Conservation (phyloP, 2,113 vertebrate genomes). For the Fulica atra region DNA sequence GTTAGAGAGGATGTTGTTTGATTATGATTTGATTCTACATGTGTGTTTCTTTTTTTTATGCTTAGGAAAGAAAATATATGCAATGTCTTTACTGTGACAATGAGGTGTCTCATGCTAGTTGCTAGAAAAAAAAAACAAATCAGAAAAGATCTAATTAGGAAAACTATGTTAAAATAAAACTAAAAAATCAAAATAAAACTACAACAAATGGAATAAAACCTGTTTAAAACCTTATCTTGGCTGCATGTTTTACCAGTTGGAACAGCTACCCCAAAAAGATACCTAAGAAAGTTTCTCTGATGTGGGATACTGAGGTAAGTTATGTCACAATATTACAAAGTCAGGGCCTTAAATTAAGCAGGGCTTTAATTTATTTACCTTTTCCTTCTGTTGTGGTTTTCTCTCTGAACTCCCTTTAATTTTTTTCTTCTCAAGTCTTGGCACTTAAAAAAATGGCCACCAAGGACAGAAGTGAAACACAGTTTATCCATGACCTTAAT, state of each 20-base stretch:
- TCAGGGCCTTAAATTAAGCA: neutral
- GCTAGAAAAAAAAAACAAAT: neutral
- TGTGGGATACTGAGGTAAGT: neutral
- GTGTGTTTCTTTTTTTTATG: neutral
- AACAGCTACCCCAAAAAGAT: neutral
- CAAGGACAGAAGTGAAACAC: neutral
- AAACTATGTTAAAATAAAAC: neutral
- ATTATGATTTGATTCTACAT: neutral
- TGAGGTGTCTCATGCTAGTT: neutral
- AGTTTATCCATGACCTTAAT: neutral
- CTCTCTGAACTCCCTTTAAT: neutral
- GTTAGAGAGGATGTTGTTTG: neutral
- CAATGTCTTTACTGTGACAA: neutral
- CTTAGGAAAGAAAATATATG: neutral
- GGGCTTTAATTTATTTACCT: neutral
- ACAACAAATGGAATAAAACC: neutral
- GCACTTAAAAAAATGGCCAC: neutral
- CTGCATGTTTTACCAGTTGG: neutral
- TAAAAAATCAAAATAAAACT: neutral
- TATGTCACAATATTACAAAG: neutral
- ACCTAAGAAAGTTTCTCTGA: neutral
- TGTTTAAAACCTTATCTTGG: neutral
- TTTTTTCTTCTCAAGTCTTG: neutral
- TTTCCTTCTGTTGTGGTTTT: constrained; percentile 1
- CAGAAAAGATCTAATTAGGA: neutral